Evolutionary conservation across 2,113 vertebrate species (phyloP).

Genomic region (Phasianus colchicus): DNA sequence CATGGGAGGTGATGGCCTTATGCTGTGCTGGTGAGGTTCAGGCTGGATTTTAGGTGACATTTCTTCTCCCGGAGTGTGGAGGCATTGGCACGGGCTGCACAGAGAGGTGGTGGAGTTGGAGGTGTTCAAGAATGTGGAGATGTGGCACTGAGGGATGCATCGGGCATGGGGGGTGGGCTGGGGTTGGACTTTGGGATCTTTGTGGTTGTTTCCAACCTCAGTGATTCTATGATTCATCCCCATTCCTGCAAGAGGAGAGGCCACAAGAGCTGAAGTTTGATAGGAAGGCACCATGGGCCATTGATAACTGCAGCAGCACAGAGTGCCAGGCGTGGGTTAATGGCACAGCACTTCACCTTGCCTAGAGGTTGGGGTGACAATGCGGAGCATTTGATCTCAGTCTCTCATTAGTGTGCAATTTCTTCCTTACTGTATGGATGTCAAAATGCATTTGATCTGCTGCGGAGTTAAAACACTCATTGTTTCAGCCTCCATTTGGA

Average conservation of each 20-base stretch:
- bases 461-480: not conserved
- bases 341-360: not conserved
- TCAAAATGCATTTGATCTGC: conserved; percentile 23
- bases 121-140: too few species aligned
- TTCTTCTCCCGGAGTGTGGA: too few species aligned
- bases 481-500: conserved; percentile 18
- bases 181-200: too few species aligned
- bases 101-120: too few species aligned
- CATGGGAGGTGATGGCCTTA: too few species aligned
- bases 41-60: too few species aligned
- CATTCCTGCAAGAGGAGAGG: not conserved
- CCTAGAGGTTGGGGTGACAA: not conserved
- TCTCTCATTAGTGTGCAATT: not conserved
- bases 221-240: too few species aligned
- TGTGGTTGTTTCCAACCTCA: too few species aligned
- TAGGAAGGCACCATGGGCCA: accelerated
- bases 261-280: not conserved
- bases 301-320: not conserved
- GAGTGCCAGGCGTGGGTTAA: not conserved
- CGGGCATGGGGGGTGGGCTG: too few species aligned
- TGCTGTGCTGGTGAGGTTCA: too few species aligned
- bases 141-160: too few species aligned
- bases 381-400: conserved; percentile 18
- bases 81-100: too few species aligned
- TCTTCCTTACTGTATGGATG: not conserved